Base-by-base conservation (phyloP, 1,140 invertebrate species). In the Drosophila pseudoobscura region DNA sequence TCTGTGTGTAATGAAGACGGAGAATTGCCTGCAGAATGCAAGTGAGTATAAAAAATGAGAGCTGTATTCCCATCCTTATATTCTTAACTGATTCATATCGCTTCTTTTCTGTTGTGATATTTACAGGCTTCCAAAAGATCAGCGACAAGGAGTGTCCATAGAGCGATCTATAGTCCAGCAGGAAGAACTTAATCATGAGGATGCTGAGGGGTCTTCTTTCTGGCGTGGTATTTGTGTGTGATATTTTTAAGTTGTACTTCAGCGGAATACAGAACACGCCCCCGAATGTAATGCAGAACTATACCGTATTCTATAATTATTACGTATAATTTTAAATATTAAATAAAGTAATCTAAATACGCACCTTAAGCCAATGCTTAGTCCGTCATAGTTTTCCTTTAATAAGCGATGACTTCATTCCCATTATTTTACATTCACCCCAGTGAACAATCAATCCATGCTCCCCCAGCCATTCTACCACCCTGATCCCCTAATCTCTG, bases 191-290 rank as follows among this genome's bases (percentile, higher is more conserved):
- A 74, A 75, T 69, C 58, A 66, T 68, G 54, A 61, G 47, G 35
- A 45, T 53, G 50, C 61, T 56, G 60, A 75, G 69, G 35, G 54
- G 41, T 31, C 46, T 51, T 54, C 46, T 75, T 66, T 84, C 61
- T 89, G 79, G 70, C 84, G 80, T 89, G 77, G 80, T 89, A 89
- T 80, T 80, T 80, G 85, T 90, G 87, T 90, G 88, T 90, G 88
- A 90, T 90, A 90, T 90, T 90, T 87, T 90, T 90, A 88, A 90
- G 88, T 75, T 90, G 78, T 90, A 74, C 83, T 90, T 72, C 76
- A 74, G 68, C 70, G 88, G 75, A 85, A 85, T 78, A 82, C 68
- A 70, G 69, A 68, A 78, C 60, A 82, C 82, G 61, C 69, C 60
- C 73, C 61, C 64, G 51, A 78, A 61, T 70, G 52, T 65, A 78